A percentile compares a stretch with the other conserved stretches of the same genome.
phyloP scores from a whole-genome alignment of 2,888 invertebrate species.

The Hyalella azteca region DNA sequence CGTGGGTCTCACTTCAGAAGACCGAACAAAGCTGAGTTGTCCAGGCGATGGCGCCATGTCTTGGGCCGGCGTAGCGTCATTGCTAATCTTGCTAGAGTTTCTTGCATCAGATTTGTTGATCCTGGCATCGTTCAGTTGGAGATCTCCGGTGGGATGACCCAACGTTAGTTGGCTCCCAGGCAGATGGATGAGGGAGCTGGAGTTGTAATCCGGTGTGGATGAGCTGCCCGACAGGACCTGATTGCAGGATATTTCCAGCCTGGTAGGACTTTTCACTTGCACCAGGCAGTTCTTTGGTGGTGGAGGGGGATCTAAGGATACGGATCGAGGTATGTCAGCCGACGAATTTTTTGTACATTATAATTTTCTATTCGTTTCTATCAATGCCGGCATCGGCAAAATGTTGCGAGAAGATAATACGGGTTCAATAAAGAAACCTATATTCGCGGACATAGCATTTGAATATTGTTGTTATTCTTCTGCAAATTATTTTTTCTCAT shows the following conservation, averaged over 20 bases:
- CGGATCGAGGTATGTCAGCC: too few species aligned
- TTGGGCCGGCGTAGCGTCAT: not conserved
- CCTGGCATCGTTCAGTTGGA: not conserved
- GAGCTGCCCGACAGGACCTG: conserved; percentile 8
- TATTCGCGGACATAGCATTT: too few species aligned
- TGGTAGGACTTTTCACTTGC: conserved; percentile 38
- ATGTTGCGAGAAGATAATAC: too few species aligned
- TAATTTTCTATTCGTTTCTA: too few species aligned
- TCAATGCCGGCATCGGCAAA: too few species aligned
- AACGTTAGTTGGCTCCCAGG: not conserved
- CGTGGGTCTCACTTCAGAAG: conserved; percentile 46
- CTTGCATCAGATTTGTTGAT: conserved; percentile 4
- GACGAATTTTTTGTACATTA: too few species aligned
- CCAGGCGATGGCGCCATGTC: conserved; percentile 41
- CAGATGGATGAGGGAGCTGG: not conserved
- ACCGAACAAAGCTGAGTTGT: conserved; percentile 47
- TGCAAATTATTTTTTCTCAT: too few species aligned
- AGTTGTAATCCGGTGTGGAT: conserved; percentile 32
- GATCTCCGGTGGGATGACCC: not conserved
- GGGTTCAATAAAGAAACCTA: too few species aligned
- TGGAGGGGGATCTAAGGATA: conserved; percentile 44
- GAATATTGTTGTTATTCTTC: too few species aligned
- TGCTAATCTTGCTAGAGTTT: conserved; percentile 1
- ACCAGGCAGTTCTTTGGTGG: conserved; percentile 46
- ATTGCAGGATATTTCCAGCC: conserved; percentile 45